A percentile compares a stretch with the other conserved stretches of the same genome.
Evolutionary conservation across 2,113 vertebrate genomes (phyloP).

Genomic region (Grammomys dolichurus): DNA sequence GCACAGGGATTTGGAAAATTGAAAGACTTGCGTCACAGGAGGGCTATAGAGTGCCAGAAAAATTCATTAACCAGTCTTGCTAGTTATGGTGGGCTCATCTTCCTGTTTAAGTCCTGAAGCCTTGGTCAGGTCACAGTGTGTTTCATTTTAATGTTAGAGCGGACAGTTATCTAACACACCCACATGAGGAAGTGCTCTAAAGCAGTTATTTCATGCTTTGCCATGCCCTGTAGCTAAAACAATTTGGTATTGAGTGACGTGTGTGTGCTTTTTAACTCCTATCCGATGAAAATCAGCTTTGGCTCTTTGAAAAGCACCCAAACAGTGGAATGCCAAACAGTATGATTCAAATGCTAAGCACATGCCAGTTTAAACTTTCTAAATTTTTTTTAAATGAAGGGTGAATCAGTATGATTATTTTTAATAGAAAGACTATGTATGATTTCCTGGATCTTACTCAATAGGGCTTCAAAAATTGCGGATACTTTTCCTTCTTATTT

Average conservation of each 20-base stretch:
- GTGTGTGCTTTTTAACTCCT: conserved; percentile 81
- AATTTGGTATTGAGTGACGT: conserved; percentile 85
- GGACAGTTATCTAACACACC: conserved; percentile 90
- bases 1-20: conserved; percentile 76
- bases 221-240: conserved; percentile 89
- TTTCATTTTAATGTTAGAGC: conserved; percentile 87
- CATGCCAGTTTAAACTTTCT: conserved; percentile 77
- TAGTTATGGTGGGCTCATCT: conserved; percentile 68
- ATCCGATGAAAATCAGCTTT: conserved; percentile 73
- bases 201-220: conserved; percentile 89
- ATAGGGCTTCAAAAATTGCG: conserved; percentile 83
- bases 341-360: conserved; percentile 80
- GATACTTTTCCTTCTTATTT: conserved; percentile 77
- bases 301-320: conserved; percentile 65
- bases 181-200: conserved; percentile 88
- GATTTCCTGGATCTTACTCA: conserved; percentile 83
- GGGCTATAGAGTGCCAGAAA: conserved; percentile 1
- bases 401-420: conserved; percentile 82
- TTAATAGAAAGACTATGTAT: conserved; percentile 82
- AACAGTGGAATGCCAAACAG: conserved; percentile 68
- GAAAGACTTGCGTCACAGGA: conserved; percentile 65
- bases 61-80: not conserved
- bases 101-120: conserved; percentile 54
- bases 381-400: conserved; percentile 82
- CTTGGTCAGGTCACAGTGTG: conserved; percentile 73